phyloP scores from a whole-genome alignment of 2,113 vertebrate species.

The Cynocephalus volans region DNA sequence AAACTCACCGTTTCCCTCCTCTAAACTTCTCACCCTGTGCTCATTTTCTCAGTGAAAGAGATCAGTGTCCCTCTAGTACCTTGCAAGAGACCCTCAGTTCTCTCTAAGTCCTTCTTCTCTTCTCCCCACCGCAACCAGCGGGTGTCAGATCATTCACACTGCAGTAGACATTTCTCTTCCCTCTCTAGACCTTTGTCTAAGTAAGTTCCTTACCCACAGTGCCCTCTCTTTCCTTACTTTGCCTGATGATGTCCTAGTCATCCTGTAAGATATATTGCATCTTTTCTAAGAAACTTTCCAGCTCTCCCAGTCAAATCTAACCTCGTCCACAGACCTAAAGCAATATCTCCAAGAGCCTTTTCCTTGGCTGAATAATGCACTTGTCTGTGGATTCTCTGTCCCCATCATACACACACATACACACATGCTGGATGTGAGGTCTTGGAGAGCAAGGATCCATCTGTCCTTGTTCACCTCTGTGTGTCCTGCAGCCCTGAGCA shows the following conservation, averaged over 20 bases:
- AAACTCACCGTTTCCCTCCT: no score
- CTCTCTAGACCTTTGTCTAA: not conserved
- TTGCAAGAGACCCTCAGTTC: not conserved
- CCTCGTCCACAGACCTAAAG: not conserved
- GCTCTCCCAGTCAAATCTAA: not conserved
- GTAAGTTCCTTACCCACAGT: not conserved
- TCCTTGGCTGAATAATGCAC: not conserved
- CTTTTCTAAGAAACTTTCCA: not conserved
- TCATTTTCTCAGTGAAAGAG: not conserved
- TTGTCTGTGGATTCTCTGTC: not conserved
- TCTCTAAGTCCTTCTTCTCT: not conserved
- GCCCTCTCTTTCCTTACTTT: not conserved
- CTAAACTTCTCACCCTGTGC: not conserved
- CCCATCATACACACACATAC: accelerated
- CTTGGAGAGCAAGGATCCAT: not conserved
- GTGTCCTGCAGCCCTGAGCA: not conserved
- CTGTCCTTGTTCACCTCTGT: not conserved
- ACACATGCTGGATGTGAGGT: not conserved
- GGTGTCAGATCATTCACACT: not conserved
- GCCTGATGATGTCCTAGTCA: not conserved
- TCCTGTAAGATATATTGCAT: not conserved
- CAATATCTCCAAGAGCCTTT: not conserved
- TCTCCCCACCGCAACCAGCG: not conserved
- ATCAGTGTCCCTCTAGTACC: not conserved
- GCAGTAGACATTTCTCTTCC: not conserved